Conservation (phyloP, 2,113 vertebrate species). For the Telmatochromis brichardi region DNA sequence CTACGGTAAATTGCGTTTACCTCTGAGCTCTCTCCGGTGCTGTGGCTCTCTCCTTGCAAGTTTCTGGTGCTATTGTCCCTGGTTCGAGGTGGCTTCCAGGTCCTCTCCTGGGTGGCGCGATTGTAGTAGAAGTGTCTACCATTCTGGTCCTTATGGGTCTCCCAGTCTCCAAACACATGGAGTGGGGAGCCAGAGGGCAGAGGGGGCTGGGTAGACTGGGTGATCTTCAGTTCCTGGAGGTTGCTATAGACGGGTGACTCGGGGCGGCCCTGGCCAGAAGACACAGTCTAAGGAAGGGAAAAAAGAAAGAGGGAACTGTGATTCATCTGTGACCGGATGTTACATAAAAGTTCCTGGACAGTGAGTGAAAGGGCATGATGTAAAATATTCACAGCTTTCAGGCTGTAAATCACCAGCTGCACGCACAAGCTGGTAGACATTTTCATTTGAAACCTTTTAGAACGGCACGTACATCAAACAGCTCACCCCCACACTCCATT, state of each 20-base stretch:
- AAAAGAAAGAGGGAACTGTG: not conserved
- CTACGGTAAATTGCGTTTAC: slow-evolving; percentile 37
- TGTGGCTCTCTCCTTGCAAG: slow-evolving; percentile 70
- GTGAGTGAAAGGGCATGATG: not conserved
- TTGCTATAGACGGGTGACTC: slow-evolving; percentile 93
- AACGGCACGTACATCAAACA: not conserved
- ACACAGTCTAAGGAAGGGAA: slow-evolving; percentile 69
- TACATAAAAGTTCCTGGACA: not conserved
- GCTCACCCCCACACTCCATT: not conserved
- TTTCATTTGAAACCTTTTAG: not conserved
- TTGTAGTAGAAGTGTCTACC: slow-evolving; percentile 91
- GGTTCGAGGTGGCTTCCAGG: slow-evolving; percentile 91
- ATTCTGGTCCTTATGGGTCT: slow-evolving; percentile 84
- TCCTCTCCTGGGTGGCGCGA: slow-evolving; percentile 85
- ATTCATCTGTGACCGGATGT: not conserved
- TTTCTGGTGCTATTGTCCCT: slow-evolving; percentile 68
- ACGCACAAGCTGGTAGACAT: not conserved
- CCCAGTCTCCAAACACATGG: slow-evolving; percentile 84
- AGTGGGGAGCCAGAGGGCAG: slow-evolving; percentile 76
- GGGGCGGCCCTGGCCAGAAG: slow-evolving; percentile 78
- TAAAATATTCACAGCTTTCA: not conserved
- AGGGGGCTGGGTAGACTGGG: slow-evolving; percentile 77
- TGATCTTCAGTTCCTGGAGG: slow-evolving; percentile 93
- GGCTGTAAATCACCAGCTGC: not conserved
- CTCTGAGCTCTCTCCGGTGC: slow-evolving; percentile 76